These are phyloP conservation scores for Drosophila mojavensis DNA, from an alignment of 1,140 invertebrate genomes.

Conservation along the genomic window DNA sequence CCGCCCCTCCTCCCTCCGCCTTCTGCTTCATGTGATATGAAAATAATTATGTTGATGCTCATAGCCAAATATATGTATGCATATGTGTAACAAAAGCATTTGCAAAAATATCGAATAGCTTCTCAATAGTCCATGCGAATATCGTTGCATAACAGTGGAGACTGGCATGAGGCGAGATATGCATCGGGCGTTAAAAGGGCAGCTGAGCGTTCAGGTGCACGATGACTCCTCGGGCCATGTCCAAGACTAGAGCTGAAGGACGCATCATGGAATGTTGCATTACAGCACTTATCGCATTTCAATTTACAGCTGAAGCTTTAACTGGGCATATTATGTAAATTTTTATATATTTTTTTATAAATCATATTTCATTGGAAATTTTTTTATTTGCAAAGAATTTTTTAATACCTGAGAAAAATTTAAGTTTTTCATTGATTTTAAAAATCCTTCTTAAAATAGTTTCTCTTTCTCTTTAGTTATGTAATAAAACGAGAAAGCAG, in stretches of 20 bases:
- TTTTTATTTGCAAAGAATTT: too few relatives aligned
- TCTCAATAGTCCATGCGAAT: neutral
- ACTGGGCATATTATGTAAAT: too few relatives aligned
- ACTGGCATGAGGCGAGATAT: neutral
- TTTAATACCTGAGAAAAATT: too few relatives aligned
- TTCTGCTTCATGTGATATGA: neutral
- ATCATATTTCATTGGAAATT: too few relatives aligned
- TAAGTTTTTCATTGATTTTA: too few relatives aligned
- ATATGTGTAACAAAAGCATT: neutral
- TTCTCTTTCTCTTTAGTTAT: too few relatives aligned
- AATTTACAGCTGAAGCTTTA: too few relatives aligned
- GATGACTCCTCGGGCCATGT: neutral
- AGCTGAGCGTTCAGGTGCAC: neutral
- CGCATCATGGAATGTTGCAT: too few relatives aligned
- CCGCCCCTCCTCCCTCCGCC: neutral
- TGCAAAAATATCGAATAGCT: neutral
- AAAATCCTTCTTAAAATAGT: too few relatives aligned
- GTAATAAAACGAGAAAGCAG: too few relatives aligned
- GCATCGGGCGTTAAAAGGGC: neutral
- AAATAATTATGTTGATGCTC: constrained; percentile 14
- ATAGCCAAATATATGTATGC: neutral
- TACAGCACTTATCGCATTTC: too few relatives aligned
- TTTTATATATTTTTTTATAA: too few relatives aligned
- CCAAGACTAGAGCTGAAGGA: neutral
- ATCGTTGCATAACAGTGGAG: neutral